phyloP scores from a whole-genome alignment of 1,140 invertebrate species.

The Lycorma delicatula region DNA sequence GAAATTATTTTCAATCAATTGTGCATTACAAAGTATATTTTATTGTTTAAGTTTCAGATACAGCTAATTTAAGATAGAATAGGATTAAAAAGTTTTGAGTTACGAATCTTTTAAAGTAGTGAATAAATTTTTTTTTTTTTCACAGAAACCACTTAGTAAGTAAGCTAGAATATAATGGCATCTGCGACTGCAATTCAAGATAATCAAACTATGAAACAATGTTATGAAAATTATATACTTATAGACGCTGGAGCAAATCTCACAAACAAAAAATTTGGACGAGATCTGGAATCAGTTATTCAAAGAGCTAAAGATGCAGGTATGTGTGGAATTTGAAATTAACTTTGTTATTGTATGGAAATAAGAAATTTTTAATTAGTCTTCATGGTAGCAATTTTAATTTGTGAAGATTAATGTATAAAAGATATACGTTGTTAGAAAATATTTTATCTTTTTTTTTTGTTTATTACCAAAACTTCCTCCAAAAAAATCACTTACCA shows the following conservation, averaged over 20 bases:
- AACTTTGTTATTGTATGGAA: background rate
- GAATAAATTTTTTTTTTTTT: too few species aligned
- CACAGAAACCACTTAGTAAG: too few species aligned
- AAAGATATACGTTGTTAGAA: background rate
- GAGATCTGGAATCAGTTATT: slow-evolving; percentile 87
- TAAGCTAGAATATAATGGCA: too few species aligned
- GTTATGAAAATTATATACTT: slow-evolving; percentile 81
- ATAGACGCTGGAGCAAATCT: slow-evolving; percentile 91
- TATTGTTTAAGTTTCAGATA: too few species aligned
- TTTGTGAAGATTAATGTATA: background rate
- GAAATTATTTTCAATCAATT: too few species aligned
- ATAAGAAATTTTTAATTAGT: background rate
- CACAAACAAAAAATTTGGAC: slow-evolving; percentile 87
- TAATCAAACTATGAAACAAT: slow-evolving; percentile 42
- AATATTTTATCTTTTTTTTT: background rate
- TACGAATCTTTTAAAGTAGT: too few species aligned
- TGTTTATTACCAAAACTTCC: background rate
- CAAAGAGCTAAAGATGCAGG: slow-evolving; percentile 87
- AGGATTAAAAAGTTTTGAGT: too few species aligned
- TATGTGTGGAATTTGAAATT: slow-evolving; percentile 33
- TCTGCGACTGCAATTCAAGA: slow-evolving; percentile 3
- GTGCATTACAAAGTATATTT: too few species aligned
- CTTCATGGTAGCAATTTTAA: background rate
- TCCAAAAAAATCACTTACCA: too few species aligned
- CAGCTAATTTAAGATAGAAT: too few species aligned